Evolutionary conservation across 2,797 vertebrate genomes (phyloP).

Genomic region (Micromesistius poutassou): DNA sequence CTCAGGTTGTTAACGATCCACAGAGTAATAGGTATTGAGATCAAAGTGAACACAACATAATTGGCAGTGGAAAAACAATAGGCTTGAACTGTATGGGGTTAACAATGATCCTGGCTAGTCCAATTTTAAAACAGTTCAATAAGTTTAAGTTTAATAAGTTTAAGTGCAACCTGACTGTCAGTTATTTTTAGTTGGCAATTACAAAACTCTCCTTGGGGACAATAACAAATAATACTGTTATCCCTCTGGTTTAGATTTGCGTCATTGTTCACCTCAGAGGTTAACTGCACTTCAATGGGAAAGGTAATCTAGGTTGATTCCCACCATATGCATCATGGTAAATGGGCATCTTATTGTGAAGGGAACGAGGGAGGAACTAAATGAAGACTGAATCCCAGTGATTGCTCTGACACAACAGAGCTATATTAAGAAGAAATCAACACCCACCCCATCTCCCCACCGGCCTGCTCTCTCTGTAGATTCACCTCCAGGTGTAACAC

Average conservation of each 20-base stretch:
- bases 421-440: slow-evolving; percentile 2
- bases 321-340: not conserved
- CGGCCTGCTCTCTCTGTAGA: not conserved
- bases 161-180: not conserved
- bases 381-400: not conserved
- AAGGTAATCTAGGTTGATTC: not conserved
- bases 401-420: slow-evolving; percentile 1
- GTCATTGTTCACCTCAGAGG: not conserved
- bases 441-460: not conserved
- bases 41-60: slow-evolving; percentile 25
- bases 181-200: not conserved
- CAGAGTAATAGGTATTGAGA: slow-evolving; percentile 29
- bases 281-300: not conserved
- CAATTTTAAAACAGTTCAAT: not conserved
- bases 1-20: slow-evolving; percentile 29
- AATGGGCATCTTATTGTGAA: not conserved
- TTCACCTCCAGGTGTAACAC: not conserved
- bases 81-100: not conserved
- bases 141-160: not conserved
- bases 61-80: not conserved
- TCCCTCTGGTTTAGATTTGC: not conserved
- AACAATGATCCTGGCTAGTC: not conserved
- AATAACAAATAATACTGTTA: not conserved
- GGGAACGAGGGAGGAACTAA: not conserved
- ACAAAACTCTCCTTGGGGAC: not conserved